Base-by-base conservation (phyloP, 2,113 vertebrate genomes). In the Chaetodon trifascialis region DNA sequence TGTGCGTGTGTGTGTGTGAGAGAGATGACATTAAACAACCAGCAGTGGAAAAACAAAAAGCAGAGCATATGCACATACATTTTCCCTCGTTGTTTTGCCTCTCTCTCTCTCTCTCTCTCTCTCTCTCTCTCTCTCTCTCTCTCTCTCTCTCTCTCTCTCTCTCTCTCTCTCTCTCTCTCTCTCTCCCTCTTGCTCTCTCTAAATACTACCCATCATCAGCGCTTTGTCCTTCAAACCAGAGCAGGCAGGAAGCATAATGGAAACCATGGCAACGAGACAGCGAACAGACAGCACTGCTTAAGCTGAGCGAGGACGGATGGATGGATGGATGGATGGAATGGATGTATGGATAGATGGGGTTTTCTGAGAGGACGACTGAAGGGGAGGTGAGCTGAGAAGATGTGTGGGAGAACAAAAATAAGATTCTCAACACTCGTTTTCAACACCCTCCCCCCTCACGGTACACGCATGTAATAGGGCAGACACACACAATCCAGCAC, bases 191-290 rank as follows among this genome's bases (percentile, higher is more conserved):
- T 3, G 12, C 23, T 36, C 36, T 69, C 25, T 78, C 64, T 84
- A 80, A 89, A 91, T 80, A 80, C 59, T 25, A 88, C 73, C 81
- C 64, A 90, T 90, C 85, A 86, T 86, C 84, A 91, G 85, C 55
- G 71, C 77, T 90, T 92, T 92, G 93, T 93, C 92, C 92, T 95
- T 94, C 92, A 94, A 91, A 92, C 80, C 80, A 88, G 65, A 90
- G 87, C 82, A 84, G 80, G 56, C 85, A 90, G 85, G 55, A 89
- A 89, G 82, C 81, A 93, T 94, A 89, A 89, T 90, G 79, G 94
- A 90, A 94, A 92, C 94, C 92, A 95, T 94, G 87, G 90, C 92
- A 93, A 94, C 93, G 15, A 87, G 84, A 88, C 82, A 73, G 85
- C 38, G 62, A 77, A 80, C 75, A 85, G 72, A 82, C 79, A 88